A percentile compares a stretch with the other conserved stretches of the same genome.
Evolutionary conservation across 2,113 vertebrate species (phyloP).

Genomic region (Chaenogobius annularis): DNA sequence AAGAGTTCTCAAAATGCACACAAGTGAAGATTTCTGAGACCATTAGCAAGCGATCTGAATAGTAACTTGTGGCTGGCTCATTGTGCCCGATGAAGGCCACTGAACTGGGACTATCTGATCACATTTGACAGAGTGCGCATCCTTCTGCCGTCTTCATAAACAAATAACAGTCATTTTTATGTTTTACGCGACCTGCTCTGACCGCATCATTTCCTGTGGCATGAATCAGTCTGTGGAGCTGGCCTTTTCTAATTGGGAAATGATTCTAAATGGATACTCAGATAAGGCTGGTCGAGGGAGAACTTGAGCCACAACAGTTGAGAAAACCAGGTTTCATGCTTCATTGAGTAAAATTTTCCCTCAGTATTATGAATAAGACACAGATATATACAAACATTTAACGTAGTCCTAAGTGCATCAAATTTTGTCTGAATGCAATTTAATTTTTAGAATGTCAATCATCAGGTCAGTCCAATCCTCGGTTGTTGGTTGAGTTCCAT

Average conservation of each 20-base stretch:
- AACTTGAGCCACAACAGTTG: too few relatives aligned
- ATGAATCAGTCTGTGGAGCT: constrained; percentile 38
- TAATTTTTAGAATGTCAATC: too few relatives aligned
- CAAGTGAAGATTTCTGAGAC: neutral
- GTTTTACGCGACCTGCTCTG: constrained; percentile 54
- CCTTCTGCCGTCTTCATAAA: constrained; percentile 58
- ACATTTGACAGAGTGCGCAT: constrained; percentile 60
- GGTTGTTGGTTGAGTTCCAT: too few relatives aligned
- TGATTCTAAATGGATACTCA: constrained; percentile 20
- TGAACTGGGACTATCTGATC: constrained; percentile 61
- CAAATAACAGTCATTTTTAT: constrained; percentile 63
- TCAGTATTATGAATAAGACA: neutral
- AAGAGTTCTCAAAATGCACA: neutral
- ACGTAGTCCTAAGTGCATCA: too few relatives aligned
- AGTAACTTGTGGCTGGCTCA: neutral
- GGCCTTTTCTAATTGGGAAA: constrained; percentile 39
- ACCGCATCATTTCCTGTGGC: constrained; percentile 62
- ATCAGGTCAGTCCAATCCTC: too few relatives aligned
- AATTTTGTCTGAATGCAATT: too few relatives aligned
- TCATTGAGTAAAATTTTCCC: neutral
- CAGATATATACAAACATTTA: too few relatives aligned
- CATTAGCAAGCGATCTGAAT: constrained; percentile 18
- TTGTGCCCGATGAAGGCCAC: constrained; percentile 46
- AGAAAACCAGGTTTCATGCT: neutral
- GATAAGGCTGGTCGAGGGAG: constrained; percentile 1